phyloP scores from a whole-genome alignment of 2,797 vertebrate genomes.

The Gymnodraco acuticeps region DNA sequence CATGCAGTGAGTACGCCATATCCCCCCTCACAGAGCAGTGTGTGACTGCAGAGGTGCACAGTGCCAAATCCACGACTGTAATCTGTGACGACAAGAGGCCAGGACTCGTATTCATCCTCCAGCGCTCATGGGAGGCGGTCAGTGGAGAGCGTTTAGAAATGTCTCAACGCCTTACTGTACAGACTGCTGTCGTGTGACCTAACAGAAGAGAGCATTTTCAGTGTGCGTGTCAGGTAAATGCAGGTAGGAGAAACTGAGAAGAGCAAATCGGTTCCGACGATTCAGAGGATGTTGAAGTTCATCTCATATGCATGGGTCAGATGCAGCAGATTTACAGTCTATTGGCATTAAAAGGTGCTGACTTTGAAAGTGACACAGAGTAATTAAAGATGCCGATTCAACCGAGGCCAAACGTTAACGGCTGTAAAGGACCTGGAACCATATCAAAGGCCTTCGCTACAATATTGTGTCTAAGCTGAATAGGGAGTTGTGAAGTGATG shows the following conservation, averaged over 20 bases:
- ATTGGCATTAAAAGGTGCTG: background rate
- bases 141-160: slow-evolving; percentile 38
- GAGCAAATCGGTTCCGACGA: slow-evolving; percentile 48
- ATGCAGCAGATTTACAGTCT: slow-evolving; percentile 12
- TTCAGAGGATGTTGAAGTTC: slow-evolving; percentile 19
- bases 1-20: background rate
- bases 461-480: slow-evolving; percentile 20
- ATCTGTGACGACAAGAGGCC: slow-evolving; percentile 51
- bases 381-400: slow-evolving; percentile 31
- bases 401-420: slow-evolving; percentile 33
- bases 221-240: slow-evolving; percentile 45
- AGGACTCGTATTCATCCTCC: slow-evolving; percentile 37
- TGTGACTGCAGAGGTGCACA: slow-evolving; percentile 14
- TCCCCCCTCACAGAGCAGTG: background rate
- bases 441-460: slow-evolving; percentile 28
- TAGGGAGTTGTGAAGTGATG: slow-evolving; percentile 24
- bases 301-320: background rate
- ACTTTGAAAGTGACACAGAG: slow-evolving; percentile 28
- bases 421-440: slow-evolving; percentile 32
- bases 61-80: slow-evolving; percentile 19
- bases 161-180: slow-evolving; percentile 41
- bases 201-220: slow-evolving; percentile 50
- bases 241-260: slow-evolving; percentile 36
- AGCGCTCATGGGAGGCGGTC: slow-evolving; percentile 16
- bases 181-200: slow-evolving; percentile 19